Base-by-base conservation (phyloP, 2,888 invertebrate genomes). In the Epicampocera succincta region DNA sequence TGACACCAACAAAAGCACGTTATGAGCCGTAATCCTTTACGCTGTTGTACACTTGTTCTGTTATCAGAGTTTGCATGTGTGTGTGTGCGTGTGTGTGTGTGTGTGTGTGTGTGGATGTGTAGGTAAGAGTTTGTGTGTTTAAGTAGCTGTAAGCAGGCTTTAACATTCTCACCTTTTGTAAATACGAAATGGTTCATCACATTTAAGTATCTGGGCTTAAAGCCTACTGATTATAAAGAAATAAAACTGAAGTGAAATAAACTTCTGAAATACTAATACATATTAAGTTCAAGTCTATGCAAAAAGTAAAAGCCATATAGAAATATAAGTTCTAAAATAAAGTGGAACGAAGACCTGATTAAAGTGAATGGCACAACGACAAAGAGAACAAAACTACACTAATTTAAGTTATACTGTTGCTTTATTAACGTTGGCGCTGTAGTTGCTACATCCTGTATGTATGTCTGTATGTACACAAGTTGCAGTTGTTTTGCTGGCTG, bases 381-480 rank as follows among this genome's bases (percentile, higher is more conserved):
- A 79, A 73, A 66, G 44, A n/a, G 33, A 75, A 50, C 13, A 68
- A 44, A 79, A 60, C 17, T 48, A 48, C 29, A 69, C 33, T 77
- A 65, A 77, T 71, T 77, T 71, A 77, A 77, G 48, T 29, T 17
- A 29, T 42, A 46, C 54, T 68, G 56, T 25, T 48, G 46, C 25
- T 75, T 42, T 17, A 33, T 12, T 56, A 3, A 15, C 15, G 17
- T 48, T 21, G 21, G 38, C 65, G 25, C 33, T 56, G 40, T 15
- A 44, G 12, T n/a, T 60, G 12, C 40, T 19, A 52, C 42, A 50
- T 33, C n/a, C 33, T 52, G 12, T 6, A 33, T 9, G 33, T 33
- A 29, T 6, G 29, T 29, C 6, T 29, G 29, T 29, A 29, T 29
- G 3, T 4, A 40, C 38, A 25, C 19, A 38, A 42, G 42, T 8